Conservation (phyloP, 2,888 invertebrate species). For the Fragum fragum region DNA sequence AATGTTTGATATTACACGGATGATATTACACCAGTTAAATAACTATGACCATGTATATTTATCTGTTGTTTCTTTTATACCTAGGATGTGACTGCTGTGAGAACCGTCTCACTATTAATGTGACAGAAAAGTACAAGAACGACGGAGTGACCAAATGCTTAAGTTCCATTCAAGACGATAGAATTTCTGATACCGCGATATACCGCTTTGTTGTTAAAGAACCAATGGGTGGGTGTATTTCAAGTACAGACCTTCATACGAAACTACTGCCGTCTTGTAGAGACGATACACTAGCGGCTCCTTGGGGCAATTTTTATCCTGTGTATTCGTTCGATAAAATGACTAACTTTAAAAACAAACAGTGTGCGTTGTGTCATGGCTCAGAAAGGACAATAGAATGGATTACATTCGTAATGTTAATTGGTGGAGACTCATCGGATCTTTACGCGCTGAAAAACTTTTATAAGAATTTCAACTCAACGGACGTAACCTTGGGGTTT, state of each 20-base stretch:
- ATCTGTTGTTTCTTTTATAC: no score
- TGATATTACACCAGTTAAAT: no score
- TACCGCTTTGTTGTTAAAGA: background rate
- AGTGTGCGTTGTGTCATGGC: background rate
- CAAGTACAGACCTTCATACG: background rate
- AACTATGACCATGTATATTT: no score
- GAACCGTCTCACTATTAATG: no score
- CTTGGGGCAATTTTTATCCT: constrained; percentile 2
- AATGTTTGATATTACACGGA: no score
- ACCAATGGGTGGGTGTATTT: background rate
- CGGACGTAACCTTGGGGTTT: background rate
- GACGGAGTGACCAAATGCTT: background rate
- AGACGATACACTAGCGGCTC: background rate
- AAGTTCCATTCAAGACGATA: background rate
- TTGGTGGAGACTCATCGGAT: background rate
- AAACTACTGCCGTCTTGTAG: background rate
- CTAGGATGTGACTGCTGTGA: no score
- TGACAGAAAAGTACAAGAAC: no score
- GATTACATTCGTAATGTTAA: background rate
- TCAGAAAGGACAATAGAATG: background rate
- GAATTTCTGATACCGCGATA: background rate
- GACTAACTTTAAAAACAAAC: constrained; percentile 6
- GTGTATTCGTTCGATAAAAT: background rate
- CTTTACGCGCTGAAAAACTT: background rate
- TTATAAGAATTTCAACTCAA: background rate